Conservation (phyloP, 2,888 invertebrate species). For the Acanthosepion lycidas region DNA sequence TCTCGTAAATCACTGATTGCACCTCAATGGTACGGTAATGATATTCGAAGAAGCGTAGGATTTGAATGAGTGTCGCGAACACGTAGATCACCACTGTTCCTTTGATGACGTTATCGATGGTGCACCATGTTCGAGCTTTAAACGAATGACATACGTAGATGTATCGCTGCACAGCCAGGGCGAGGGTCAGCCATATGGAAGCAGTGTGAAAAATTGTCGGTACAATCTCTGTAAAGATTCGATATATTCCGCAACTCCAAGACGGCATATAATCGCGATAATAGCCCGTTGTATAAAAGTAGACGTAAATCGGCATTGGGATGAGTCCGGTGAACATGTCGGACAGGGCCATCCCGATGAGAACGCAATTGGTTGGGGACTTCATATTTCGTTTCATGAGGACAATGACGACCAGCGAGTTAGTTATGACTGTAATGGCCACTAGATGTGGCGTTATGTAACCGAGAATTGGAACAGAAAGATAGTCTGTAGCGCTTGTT, state of each 20-base stretch:
- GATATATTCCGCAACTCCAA: constrained; percentile 85
- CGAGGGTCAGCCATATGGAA: constrained; percentile 93
- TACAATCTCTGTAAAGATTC: constrained; percentile 64
- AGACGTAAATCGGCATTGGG: constrained; percentile 82
- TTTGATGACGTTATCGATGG: constrained; percentile 80
- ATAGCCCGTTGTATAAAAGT: constrained; percentile 92
- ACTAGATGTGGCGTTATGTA: constrained; percentile 89
- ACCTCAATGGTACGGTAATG: constrained; percentile 80
- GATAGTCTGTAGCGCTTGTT: constrained; percentile 55
- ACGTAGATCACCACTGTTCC: constrained; percentile 86
- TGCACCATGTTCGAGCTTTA: constrained; percentile 85
- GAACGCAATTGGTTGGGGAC: constrained; percentile 91
- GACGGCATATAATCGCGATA: constrained; percentile 86
- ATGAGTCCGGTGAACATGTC: constrained; percentile 87
- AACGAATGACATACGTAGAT: constrained; percentile 96
- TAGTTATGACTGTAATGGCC: constrained; percentile 90
- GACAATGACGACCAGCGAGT: constrained; percentile 91
- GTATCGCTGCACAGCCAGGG: constrained; percentile 92
- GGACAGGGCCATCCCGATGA: constrained; percentile 96
- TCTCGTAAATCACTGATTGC: constrained; percentile 74
- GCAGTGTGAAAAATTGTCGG: constrained; percentile 87
- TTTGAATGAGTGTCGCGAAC: constrained; percentile 86
- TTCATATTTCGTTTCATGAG: constrained; percentile 92
- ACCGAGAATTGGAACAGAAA: constrained; percentile 80
- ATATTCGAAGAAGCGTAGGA: constrained; percentile 87